Conservation (phyloP, 2,797 vertebrate genomes). For the Cryptoblepharus egeriae region DNA sequence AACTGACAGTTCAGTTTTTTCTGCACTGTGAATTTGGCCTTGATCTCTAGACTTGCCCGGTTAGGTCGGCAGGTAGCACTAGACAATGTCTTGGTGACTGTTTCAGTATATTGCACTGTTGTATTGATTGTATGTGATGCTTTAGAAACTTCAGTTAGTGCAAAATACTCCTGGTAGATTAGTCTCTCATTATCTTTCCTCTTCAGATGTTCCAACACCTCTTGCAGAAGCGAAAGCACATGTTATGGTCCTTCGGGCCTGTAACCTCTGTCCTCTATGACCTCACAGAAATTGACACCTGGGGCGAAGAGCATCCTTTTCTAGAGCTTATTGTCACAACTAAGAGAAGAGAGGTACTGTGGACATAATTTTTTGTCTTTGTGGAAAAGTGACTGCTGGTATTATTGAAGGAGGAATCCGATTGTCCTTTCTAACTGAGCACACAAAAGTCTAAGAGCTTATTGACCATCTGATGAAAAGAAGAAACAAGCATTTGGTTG, state of each 20-base stretch:
- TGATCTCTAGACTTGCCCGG: neutral
- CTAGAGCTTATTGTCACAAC: slow-evolving; percentile 91
- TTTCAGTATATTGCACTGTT: too few species aligned
- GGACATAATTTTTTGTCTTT: neutral
- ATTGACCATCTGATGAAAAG: neutral
- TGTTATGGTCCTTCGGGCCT: slow-evolving; percentile 90
- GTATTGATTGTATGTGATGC: too few species aligned
- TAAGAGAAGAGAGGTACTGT: slow-evolving; percentile 86
- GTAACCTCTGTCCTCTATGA: slow-evolving; percentile 90
- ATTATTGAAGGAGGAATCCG: neutral
- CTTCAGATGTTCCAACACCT: slow-evolving; percentile 91
- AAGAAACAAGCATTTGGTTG: neutral
- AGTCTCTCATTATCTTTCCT: neutral
- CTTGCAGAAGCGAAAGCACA: slow-evolving; percentile 86
- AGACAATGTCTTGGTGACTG: too few species aligned
- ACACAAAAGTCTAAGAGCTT: neutral
- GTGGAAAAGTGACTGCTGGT: neutral
- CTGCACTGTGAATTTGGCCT: neutral
- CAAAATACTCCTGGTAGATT: neutral
- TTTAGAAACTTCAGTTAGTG: too few species aligned
- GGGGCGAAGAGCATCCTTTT: slow-evolving; percentile 89
- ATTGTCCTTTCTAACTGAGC: neutral
- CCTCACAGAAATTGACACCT: slow-evolving; percentile 94
- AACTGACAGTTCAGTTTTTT: neutral
- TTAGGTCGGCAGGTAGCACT: neutral